These are phyloP conservation scores for Phyllostomus discolor DNA, from an alignment of 2,113 vertebrate genomes.

Conservation along the genomic window DNA sequence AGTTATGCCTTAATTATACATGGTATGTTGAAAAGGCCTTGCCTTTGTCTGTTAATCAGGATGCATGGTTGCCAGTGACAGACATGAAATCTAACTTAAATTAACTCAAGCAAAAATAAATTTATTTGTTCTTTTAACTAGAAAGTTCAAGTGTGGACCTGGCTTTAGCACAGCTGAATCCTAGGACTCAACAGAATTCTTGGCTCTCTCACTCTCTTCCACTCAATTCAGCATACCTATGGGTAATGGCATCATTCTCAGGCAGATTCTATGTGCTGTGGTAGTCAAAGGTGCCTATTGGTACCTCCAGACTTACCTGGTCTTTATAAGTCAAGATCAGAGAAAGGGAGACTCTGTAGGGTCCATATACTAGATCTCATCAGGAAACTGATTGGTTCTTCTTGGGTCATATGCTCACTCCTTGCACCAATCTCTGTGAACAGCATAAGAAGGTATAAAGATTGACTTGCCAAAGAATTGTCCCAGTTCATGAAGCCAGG, in stretches of 20 bases:
- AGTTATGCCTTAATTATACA: background rate
- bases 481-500: background rate
- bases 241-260: background rate
- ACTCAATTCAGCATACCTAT: background rate
- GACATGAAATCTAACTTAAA: conserved; percentile 1
- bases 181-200: background rate
- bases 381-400: background rate
- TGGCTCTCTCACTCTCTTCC: background rate
- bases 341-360: background rate
- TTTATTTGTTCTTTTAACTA: conserved; percentile 14
- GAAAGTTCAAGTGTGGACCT: background rate
- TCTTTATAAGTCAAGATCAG: background rate
- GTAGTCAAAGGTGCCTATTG: background rate
- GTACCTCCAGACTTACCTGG: background rate
- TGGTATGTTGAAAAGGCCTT: conserved; percentile 22
- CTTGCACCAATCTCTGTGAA: background rate
- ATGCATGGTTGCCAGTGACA: background rate
- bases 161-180: background rate
- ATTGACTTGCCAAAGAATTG: background rate
- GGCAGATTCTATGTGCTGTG: background rate
- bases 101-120: background rate
- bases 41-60: background rate
- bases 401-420: background rate
- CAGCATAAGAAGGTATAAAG: background rate
- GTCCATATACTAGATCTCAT: background rate